Evolutionary conservation across 2,113 vertebrate species (phyloP).

Genomic region (Erpornis zantholeuca): DNA sequence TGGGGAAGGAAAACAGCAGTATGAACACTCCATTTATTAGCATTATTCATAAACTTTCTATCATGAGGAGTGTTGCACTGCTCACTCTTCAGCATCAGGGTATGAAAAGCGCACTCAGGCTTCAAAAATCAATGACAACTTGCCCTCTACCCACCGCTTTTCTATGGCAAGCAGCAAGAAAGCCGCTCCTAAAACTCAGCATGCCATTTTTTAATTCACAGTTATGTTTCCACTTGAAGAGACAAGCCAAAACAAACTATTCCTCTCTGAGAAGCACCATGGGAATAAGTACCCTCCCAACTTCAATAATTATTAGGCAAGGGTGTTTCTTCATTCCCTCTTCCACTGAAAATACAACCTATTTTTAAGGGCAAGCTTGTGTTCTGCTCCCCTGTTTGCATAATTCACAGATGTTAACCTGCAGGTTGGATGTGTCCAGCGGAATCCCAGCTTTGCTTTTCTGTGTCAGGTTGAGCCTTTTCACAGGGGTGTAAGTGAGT

Average conservation of each 20-base stretch:
- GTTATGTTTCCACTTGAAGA: constrained; percentile 79
- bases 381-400: constrained; percentile 35
- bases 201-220: constrained; percentile 80
- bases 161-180: constrained; percentile 49
- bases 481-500: neutral
- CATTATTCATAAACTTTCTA: constrained; percentile 69
- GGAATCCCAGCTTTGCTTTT: constrained; percentile 55
- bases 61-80: constrained; percentile 35
- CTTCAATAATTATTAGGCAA: constrained; percentile 68
- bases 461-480: constrained; percentile 5
- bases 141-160: constrained; percentile 48
- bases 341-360: constrained; percentile 23
- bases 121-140: constrained; percentile 76
- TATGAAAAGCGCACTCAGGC: constrained; percentile 55
- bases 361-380: constrained; percentile 36
- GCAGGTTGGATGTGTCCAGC: neutral
- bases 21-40: constrained; percentile 51
- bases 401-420: constrained; percentile 63
- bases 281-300: constrained; percentile 64
- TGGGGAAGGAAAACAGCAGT: constrained; percentile 21
- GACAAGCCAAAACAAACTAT: constrained; percentile 74
- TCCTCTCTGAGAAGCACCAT: constrained; percentile 51
- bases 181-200: constrained; percentile 70
- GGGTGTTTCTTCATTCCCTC: neutral
- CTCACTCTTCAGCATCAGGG: constrained; percentile 54